Percentiles rank a stretch among this genome's conserved stretches.
Evolutionary conservation across 2,888 invertebrate species (phyloP).

Genomic region (Diachrysia chrysitis): DNA sequence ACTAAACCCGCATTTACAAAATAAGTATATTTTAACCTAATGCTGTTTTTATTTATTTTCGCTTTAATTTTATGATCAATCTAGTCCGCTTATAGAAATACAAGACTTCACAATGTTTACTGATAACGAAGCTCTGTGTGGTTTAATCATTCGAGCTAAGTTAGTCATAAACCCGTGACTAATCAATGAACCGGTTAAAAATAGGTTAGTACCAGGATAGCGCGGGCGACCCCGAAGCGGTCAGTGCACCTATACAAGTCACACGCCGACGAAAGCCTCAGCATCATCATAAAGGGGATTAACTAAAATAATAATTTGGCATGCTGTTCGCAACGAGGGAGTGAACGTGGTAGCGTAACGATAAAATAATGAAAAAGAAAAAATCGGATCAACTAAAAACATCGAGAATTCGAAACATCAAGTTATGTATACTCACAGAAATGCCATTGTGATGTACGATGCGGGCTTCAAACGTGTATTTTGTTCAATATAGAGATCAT

Average conservation of each 20-base stretch:
- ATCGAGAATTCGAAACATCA: constrained; percentile 78
- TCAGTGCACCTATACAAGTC: constrained; percentile 85
- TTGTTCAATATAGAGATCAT: constrained; percentile 80
- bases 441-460: constrained; percentile 77
- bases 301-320: constrained; percentile 88
- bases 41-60: background rate
- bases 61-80: background rate
- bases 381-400: constrained; percentile 81
- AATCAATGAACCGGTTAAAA: constrained; percentile 69
- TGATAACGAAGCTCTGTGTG: constrained; percentile 32
- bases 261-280: constrained; percentile 90
- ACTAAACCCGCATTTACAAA: background rate
- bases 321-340: constrained; percentile 89
- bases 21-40: background rate
- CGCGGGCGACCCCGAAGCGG: constrained; percentile 85
- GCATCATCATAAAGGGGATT: constrained; percentile 84
- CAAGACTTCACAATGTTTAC: background rate
- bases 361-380: constrained; percentile 81
- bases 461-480: constrained; percentile 73
- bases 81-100: background rate
- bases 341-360: constrained; percentile 88
- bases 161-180: constrained; percentile 47
- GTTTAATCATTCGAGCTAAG: constrained; percentile 33
- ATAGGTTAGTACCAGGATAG: constrained; percentile 86
- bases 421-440: constrained; percentile 83